Percentiles rank a stretch among this genome's conserved stretches.
Conservation (phyloP, 2,797 vertebrate genomes). For the Macropus fuliginosus region DNA sequence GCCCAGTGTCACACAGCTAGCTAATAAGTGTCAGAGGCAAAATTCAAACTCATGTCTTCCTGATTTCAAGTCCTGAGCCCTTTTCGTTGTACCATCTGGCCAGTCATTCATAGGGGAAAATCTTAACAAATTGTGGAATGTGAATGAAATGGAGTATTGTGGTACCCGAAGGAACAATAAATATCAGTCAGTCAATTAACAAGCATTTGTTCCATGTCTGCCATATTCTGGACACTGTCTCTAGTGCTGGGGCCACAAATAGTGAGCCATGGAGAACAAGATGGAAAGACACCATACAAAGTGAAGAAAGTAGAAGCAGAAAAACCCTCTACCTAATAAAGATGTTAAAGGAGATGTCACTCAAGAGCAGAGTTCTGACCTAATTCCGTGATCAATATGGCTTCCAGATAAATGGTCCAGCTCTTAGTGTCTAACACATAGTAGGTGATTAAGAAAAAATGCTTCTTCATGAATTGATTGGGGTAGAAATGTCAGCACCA, state of each 20-base stretch:
- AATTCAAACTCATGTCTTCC: not conserved
- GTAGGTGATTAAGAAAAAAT: not conserved
- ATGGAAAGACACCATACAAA: not conserved
- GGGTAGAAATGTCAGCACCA: not conserved
- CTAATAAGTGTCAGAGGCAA: not conserved
- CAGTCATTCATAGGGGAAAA: not conserved
- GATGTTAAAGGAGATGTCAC: not conserved
- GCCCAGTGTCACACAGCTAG: not conserved
- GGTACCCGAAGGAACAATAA: not conserved
- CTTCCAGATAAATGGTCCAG: not conserved
- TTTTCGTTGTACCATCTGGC: not conserved
- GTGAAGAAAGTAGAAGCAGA: not conserved
- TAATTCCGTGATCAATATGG: not conserved
- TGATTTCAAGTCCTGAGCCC: not conserved
- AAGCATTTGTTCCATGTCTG: not conserved
- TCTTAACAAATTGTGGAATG: not conserved
- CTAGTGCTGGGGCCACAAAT: not conserved
- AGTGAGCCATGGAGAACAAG: not conserved
- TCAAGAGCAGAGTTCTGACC: not conserved
- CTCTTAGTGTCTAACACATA: not conserved
- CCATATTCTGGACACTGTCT: not conserved
- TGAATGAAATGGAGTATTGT: not conserved
- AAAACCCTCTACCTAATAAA: not conserved
- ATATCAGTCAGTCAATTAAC: not conserved
- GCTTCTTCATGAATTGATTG: not conserved